These are phyloP conservation scores for Anolis carolinensis DNA, from an alignment of 2,113 vertebrate species.

Conservation along the genomic window DNA sequence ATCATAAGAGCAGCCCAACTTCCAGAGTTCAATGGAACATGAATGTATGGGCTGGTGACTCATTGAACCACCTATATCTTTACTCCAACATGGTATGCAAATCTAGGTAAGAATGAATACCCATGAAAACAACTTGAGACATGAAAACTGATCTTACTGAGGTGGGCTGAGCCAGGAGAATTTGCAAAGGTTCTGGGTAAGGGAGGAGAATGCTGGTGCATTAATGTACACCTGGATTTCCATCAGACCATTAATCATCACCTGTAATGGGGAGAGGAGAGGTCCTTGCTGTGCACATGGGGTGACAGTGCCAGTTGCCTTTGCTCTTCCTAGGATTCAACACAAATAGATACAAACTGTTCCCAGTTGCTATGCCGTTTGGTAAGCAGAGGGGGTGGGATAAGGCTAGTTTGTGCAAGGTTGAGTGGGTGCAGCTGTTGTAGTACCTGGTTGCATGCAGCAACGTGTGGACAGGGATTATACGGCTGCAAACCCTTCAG, in stretches of 20 bases:
- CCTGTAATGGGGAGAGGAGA: not conserved
- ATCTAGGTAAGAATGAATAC: not conserved
- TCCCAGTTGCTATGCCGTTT: not conserved
- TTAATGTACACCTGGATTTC: not conserved
- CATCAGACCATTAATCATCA: not conserved
- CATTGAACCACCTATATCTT: not conserved
- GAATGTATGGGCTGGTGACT: not conserved
- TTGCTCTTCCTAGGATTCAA: constrained; percentile 13
- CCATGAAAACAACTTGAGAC: no score
- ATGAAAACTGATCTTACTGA: not conserved
- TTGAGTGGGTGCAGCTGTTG: not conserved
- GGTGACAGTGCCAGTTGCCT: not conserved
- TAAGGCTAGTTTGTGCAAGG: not conserved
- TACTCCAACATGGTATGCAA: not conserved
- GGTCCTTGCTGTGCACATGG: not conserved
- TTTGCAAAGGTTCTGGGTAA: not conserved
- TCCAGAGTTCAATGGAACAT: not conserved
- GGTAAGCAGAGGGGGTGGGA: not conserved
- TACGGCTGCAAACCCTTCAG: not conserved
- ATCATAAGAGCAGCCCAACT: no score
- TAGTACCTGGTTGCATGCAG: not conserved
- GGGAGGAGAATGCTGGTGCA: not conserved
- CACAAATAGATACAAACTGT: constrained; percentile 22
- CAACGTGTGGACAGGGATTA: not conserved
- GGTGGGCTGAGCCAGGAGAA: not conserved